Conservation (phyloP, 2,888 invertebrate genomes). For the Pycnomerus fuliginosus region DNA sequence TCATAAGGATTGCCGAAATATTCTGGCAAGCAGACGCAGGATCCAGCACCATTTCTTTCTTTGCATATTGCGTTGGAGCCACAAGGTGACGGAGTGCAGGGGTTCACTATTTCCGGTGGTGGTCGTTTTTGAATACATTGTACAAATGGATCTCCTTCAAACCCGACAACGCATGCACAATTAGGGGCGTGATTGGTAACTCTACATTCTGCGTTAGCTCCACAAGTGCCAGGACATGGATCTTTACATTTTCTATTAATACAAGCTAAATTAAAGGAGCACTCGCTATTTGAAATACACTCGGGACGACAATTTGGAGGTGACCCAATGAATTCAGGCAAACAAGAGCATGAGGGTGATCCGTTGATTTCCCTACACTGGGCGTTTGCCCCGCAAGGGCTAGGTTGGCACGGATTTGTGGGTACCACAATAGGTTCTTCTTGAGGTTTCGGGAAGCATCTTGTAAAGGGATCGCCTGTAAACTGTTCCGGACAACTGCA, state of each 20-base stretch:
- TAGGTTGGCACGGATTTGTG: constrained; percentile 71
- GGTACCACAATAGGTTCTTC: constrained; percentile 35
- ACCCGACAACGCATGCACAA: constrained; percentile 68
- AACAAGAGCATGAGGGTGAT: constrained; percentile 66
- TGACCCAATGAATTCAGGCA: constrained; percentile 65
- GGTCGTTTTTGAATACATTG: constrained; percentile 51
- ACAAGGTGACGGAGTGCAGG: constrained; percentile 57
- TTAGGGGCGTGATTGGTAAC: constrained; percentile 75
- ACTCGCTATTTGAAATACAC: constrained; percentile 73
- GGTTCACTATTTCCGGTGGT: constrained; percentile 24
- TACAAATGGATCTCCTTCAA: constrained; percentile 65
- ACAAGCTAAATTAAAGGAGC: constrained; percentile 71
- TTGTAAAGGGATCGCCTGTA: constrained; percentile 65
- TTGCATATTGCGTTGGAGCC: constrained; percentile 70
- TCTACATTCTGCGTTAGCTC: constrained; percentile 69
- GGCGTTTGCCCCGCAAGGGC: constrained; percentile 80
- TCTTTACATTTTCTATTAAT: constrained; percentile 75
- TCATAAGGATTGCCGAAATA: constrained; percentile 75
- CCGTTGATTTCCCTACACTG: constrained; percentile 63
- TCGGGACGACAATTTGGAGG: constrained; percentile 68
- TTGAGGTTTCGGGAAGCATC: constrained; percentile 57
- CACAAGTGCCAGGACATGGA: constrained; percentile 76
- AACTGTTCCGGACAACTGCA: constrained; percentile 73
- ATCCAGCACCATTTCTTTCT: constrained; percentile 67
- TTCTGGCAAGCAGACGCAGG: constrained; percentile 68